Percentiles rank a stretch among this genome's conserved stretches.
Conservation (phyloP, 2,113 vertebrate species). For the Podilymbus podiceps region DNA sequence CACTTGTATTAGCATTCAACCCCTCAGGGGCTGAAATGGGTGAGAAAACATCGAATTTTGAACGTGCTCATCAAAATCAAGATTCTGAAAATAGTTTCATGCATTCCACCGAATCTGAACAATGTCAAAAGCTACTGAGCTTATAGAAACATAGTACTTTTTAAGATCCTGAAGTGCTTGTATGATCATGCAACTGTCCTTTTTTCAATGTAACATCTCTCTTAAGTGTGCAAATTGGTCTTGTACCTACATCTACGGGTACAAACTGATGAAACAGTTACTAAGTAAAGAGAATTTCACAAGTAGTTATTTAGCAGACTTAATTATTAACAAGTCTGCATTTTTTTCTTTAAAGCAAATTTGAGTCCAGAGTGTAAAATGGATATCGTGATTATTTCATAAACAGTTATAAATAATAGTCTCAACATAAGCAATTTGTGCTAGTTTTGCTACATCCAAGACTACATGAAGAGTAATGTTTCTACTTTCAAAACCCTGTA, state of each 20-base stretch:
- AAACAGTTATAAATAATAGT: not conserved
- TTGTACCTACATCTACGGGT: not conserved
- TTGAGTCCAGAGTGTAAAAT: not conserved
- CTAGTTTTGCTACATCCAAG: not conserved
- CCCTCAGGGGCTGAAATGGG: not conserved
- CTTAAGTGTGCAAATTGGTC: not conserved
- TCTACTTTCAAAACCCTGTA: not conserved
- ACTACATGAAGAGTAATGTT: not conserved
- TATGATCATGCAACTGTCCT: not conserved
- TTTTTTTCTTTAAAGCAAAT: not conserved
- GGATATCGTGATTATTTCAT: accelerated
- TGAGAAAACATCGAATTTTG: not conserved
- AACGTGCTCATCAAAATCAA: not conserved
- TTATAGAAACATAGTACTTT: not conserved
- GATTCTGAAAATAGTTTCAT: not conserved
- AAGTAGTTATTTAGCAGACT: not conserved
- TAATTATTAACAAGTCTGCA: not conserved
- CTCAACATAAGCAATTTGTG: not conserved
- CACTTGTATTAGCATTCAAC: not conserved
- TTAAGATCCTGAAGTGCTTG: not conserved
- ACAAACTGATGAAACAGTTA: not conserved
- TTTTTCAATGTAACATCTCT: not conserved
- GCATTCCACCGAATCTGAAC: not conserved
- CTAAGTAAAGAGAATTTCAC: not conserved
- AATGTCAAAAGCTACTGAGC: not conserved